Base-by-base conservation (phyloP, 2,113 vertebrate genomes). In the Taurulus bubalis region DNA sequence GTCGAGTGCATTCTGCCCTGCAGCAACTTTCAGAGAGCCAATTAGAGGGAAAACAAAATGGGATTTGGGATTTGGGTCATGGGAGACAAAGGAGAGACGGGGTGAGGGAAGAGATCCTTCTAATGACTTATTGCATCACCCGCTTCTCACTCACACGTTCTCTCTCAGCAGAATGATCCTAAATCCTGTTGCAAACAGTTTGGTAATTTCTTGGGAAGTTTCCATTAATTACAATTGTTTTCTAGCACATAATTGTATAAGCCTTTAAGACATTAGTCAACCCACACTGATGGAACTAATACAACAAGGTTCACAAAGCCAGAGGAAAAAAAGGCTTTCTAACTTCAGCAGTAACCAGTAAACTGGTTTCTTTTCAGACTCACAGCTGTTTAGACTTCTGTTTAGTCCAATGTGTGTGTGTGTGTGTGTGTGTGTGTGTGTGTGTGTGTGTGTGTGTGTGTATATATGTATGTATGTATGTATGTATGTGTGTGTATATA, bases 11-110 rank as follows among this genome's bases (percentile, higher is more conserved):
- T 68, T 64, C 38, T 76, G 83, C 78, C 72, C 71, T 62, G 70
- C 47, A 79, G 76, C 77, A 63, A 77, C 68, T 68, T 79, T 45
- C 62, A 79, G 47, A 47, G 67, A 89, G 59, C 82, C 84, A 87
- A 87, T 89, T 90, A 85, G 69, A 69, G 71, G 49, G 42, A 45
- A 69, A 26, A 62, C 38, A 59, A 56, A 72, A 64, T 36, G 30
- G 71, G 42, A 45, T 42, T 82, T 59, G 26, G 55, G 65, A 85
- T 82, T 65, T 86, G 72, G 66, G 75, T 79, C 71, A 70, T 8
- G 3, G 38, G 71, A 82, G 36, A 75, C 55, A 63, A 65, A 74
- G 70, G 36, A 75, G 64, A 78, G 72, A 56, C 24, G 11, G 10
- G 32, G 65, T 79, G 26, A 58, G 32, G 55, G 34, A 72, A 64